Conservation (phyloP, 1,140 invertebrate genomes). For the Nephila pilipes region DNA sequence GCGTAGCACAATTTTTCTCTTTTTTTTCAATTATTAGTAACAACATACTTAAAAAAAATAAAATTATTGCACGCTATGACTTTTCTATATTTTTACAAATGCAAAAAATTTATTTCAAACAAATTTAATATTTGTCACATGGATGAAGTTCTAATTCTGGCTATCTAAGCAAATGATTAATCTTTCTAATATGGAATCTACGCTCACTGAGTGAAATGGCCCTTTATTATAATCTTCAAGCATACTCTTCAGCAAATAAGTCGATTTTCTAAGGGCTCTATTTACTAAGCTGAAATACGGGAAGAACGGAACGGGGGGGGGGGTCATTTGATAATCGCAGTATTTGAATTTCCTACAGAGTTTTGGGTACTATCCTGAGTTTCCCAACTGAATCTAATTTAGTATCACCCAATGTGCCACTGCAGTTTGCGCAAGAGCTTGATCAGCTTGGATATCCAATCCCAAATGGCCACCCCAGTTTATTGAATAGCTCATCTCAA, state of each 20-base stretch:
- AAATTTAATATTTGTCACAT: too few species aligned
- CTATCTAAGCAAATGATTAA: too few species aligned
- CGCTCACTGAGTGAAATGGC: background rate
- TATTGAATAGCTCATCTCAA: constrained; percentile 30
- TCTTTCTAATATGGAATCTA: background rate
- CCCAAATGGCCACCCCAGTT: background rate
- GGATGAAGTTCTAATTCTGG: too few species aligned
- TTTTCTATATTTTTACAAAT: too few species aligned
- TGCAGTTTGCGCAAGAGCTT: background rate
- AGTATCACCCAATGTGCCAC: background rate
- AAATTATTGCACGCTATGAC: too few species aligned
- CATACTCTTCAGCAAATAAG: background rate
- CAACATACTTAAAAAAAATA: too few species aligned
- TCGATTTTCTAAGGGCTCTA: background rate
- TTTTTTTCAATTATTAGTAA: too few species aligned
- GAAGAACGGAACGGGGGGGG: too few species aligned
- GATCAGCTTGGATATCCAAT: constrained; percentile 3
- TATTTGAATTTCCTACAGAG: constrained; percentile 12
- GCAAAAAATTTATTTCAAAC: too few species aligned
- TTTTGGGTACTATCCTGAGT: background rate
- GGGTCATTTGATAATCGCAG: background rate
- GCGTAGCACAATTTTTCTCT: too few species aligned
- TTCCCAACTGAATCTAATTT: constrained; percentile 11
- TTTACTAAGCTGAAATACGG: background rate
- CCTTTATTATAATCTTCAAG: constrained; percentile 16